phyloP scores from a whole-genome alignment of 2,797 vertebrate genomes.

The Oryzias sinensis region DNA sequence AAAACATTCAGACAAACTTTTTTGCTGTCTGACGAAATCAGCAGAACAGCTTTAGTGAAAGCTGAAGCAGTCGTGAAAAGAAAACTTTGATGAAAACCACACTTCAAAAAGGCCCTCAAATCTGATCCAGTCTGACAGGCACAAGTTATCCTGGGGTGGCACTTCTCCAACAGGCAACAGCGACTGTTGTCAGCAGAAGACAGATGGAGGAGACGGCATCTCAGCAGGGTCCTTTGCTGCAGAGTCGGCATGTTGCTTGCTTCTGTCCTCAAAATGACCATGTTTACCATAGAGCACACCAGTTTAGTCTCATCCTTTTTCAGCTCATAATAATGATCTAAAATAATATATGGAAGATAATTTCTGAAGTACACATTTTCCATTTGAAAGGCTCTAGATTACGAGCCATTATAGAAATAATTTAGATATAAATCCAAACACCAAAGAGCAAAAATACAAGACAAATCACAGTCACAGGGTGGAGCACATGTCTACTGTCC shows the following conservation, averaged over 20 bases:
- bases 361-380: too few species aligned
- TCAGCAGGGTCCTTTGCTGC: constrained; percentile 25
- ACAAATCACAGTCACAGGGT: too few species aligned
- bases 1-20: too few species aligned
- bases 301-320: too few species aligned
- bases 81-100: constrained; percentile 1
- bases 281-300: constrained; percentile 16
- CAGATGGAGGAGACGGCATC: constrained; percentile 17
- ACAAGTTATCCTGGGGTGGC: constrained; percentile 17
- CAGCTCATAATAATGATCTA: too few species aligned
- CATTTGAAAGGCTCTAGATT: too few species aligned
- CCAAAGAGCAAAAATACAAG: too few species aligned
- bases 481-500: too few species aligned
- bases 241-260: constrained; percentile 43
- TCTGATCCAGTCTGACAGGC: constrained; percentile 21
- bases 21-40: background rate
- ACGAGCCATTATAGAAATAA: too few species aligned
- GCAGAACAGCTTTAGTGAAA: constrained; percentile 2
- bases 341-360: too few species aligned
- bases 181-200: constrained; percentile 33
- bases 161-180: constrained; percentile 34
- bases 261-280: constrained; percentile 3
- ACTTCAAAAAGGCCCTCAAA: background rate
- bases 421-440: too few species aligned
- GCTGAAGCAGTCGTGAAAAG: background rate